phyloP scores from a whole-genome alignment of 30 jellyfish, hydroid and myxozoan genomes.

The Hydractinia symbiolongicarpus region DNA sequence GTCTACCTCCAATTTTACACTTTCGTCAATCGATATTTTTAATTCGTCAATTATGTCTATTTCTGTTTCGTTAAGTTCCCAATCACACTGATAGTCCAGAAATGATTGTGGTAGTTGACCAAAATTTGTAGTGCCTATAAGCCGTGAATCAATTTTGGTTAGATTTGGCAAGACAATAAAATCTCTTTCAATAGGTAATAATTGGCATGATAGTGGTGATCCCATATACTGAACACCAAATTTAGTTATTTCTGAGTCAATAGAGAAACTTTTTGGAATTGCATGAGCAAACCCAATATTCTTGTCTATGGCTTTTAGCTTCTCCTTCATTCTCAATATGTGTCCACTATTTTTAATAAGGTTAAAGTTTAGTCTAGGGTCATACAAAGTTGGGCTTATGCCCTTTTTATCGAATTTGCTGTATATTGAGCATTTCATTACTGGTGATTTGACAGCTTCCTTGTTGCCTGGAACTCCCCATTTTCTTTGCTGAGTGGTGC shows the following conservation, averaged over 20 bases:
- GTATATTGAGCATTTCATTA: not conserved
- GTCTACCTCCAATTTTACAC: not conserved
- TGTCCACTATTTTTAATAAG: not conserved
- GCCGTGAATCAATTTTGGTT: not conserved
- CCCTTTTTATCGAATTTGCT: not conserved
- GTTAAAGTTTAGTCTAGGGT: constrained; percentile 3
- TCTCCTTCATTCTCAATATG: not conserved
- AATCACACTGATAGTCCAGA: not conserved
- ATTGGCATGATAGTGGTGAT: constrained; percentile 30
- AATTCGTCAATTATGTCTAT: not conserved
- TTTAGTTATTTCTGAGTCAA: constrained; percentile 8
- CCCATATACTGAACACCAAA: constrained; percentile 28
- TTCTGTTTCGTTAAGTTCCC: constrained; percentile 2
- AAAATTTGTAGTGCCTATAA: not conserved
- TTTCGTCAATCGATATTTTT: constrained; percentile 5
- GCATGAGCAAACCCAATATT: constrained; percentile 29
- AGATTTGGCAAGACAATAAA: constrained; percentile 16
- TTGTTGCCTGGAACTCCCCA: constrained; percentile 21
- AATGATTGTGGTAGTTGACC: constrained; percentile 9
- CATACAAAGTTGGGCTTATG: not conserved
- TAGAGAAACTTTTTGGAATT: not conserved
- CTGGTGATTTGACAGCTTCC: constrained; percentile 19
- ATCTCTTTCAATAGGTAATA: constrained; percentile 9
- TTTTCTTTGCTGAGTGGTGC: constrained; percentile 9
- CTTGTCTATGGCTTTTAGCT: constrained; percentile 4